Conservation (phyloP, 2,888 invertebrate species). For the Chrysopilus asiliformis region DNA sequence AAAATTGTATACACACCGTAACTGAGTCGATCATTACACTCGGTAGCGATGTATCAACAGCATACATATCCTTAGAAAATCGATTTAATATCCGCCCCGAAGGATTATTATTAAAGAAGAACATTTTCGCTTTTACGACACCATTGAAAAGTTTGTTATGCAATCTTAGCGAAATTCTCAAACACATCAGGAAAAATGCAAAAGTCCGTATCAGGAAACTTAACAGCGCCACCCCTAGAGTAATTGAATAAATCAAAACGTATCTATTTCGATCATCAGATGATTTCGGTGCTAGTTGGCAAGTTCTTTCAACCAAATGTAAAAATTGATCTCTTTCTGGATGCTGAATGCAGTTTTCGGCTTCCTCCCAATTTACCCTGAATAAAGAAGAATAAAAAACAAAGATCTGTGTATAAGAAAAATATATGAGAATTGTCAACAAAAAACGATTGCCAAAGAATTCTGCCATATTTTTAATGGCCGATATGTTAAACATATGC, state of each 20-base stretch:
- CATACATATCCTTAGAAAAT: constrained; percentile 61
- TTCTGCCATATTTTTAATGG: no score
- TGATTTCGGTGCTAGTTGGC: no score
- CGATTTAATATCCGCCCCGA: constrained; percentile 56
- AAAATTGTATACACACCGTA: constrained; percentile 33
- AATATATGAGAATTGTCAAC: no score
- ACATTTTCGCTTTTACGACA: constrained; percentile 55
- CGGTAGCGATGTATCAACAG: constrained; percentile 47
- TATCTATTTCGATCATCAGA: constrained; percentile 21
- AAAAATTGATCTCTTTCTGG: no score
- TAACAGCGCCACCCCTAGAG: constrained; percentile 28
- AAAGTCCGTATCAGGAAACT: constrained; percentile 44
- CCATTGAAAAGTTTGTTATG: constrained; percentile 71
- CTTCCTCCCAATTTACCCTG: constrained; percentile 36
- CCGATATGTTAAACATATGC: no score
- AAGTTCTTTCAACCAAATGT: no score
- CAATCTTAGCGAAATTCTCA: constrained; percentile 56
- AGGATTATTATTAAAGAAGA: constrained; percentile 63
- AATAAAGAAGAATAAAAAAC: no score
- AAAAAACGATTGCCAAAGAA: no score
- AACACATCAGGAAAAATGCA: constrained; percentile 58
- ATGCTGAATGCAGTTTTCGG: no score
- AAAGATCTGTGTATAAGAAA: no score
- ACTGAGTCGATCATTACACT: constrained; percentile 47
- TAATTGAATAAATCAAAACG: constrained; percentile 26